Evolutionary conservation across 2,797 vertebrate species (phyloP).

Genomic region (Falco concolor): DNA sequence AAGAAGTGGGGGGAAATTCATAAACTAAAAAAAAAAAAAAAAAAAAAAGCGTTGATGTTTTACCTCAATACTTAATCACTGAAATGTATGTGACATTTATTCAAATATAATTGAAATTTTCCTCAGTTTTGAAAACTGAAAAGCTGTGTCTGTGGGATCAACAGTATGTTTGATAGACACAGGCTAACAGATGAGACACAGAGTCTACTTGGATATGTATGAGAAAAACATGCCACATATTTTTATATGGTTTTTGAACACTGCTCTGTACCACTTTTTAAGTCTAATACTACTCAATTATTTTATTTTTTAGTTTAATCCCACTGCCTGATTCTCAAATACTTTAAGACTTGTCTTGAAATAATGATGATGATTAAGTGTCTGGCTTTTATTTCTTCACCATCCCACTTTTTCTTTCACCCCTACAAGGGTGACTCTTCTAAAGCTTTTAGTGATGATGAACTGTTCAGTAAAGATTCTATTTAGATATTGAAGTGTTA

Average conservation of each 20-base stretch:
- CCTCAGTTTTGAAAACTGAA: not conserved
- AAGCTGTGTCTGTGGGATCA: not conserved
- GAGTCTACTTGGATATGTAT: not conserved
- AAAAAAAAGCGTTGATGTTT: not conserved
- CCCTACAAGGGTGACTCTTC: not conserved
- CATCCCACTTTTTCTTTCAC: not conserved
- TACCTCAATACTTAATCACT: not conserved
- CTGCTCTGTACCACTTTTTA: not conserved
- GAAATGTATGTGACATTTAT: not conserved
- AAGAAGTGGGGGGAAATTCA: not conserved
- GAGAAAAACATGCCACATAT: rapidly evolving
- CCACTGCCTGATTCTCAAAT: not conserved
- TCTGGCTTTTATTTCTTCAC: not conserved
- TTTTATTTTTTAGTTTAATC: not conserved
- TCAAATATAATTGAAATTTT: not conserved
- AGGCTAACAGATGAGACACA: not conserved
- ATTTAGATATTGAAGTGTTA: conserved; percentile 31
- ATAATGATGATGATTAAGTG: not conserved
- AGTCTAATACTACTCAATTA: not conserved
- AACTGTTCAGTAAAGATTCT: conserved; percentile 11
- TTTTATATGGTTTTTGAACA: not conserved
- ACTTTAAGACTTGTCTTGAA: not conserved
- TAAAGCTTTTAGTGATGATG: not conserved
- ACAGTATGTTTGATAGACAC: not conserved
- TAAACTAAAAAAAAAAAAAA: not conserved